These are phyloP conservation scores for Meleagris gallopavo DNA, from an alignment of 2,113 vertebrate species.

Conservation along the genomic window DNA sequence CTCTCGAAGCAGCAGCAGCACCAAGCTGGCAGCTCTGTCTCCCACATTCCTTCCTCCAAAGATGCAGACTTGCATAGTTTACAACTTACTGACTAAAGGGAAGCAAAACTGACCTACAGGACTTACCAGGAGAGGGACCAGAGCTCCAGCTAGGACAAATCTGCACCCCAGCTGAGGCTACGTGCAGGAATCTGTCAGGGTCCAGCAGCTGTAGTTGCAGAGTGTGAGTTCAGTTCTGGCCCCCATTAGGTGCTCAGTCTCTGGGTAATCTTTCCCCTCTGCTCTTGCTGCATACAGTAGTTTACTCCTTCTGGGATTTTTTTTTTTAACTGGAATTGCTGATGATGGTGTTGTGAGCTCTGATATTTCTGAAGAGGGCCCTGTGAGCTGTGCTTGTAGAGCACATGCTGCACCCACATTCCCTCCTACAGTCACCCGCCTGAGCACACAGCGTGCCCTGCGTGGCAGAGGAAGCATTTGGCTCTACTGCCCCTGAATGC, in stretches of 20 bases:
- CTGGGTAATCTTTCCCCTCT: not conserved
- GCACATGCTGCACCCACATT: rapidly evolving
- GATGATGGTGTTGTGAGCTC: not conserved
- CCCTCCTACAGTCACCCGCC: not conserved
- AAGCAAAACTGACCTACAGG: not conserved
- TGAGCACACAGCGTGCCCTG: not conserved
- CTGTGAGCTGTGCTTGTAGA: rapidly evolving
- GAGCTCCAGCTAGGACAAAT: not conserved
- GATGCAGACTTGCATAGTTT: not conserved
- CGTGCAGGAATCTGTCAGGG: no score
- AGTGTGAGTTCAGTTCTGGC: rapidly evolving
- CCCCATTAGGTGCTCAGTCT: not conserved
- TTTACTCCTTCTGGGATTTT: not conserved
- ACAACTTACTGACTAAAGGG: conserved; percentile 27
- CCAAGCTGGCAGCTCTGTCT: not conserved
- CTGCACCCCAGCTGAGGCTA: not conserved
- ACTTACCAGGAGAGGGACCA: not conserved
- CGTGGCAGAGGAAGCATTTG: rapidly evolving
- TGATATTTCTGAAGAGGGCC: not conserved
- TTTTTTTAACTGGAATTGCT: not conserved
- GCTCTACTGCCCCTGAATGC: rapidly evolving
- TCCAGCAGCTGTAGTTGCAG: not conserved
- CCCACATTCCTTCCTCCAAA: not conserved
- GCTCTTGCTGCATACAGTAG: not conserved
- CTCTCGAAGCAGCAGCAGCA: not conserved